These are phyloP conservation scores for Actinemys pallida DNA, from an alignment of 2,113 vertebrate species.

Conservation along the genomic window DNA sequence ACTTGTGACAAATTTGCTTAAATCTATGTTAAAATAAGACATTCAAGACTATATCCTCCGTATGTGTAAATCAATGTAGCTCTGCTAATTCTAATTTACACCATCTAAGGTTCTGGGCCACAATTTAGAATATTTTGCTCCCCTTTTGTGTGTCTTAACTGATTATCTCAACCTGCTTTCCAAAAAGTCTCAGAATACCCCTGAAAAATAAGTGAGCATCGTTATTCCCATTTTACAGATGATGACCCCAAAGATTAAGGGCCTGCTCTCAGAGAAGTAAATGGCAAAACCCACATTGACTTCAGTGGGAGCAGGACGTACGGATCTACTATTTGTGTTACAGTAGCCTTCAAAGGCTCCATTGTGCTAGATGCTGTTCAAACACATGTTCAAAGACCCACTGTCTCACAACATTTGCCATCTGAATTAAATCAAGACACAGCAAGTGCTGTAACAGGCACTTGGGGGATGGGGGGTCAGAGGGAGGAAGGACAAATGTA, in stretches of 20 bases:
- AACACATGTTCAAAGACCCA: neutral
- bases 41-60: neutral
- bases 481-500: neutral
- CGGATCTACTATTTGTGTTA: neutral
- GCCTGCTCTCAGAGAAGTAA: neutral
- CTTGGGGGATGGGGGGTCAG: neutral
- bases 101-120: neutral
- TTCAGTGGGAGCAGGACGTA: neutral
- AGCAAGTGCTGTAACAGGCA: neutral
- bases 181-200: neutral
- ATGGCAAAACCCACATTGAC: neutral
- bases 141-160: neutral
- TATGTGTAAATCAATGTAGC: neutral
- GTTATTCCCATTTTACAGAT: neutral
- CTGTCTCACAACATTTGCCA: neutral
- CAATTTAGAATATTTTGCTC: neutral
- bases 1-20: neutral
- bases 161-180: neutral
- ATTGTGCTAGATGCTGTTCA: neutral
- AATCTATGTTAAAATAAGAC: neutral
- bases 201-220: neutral
- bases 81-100: neutral
- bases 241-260: neutral
- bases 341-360: neutral
- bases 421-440: neutral